Conservation (phyloP, 1,140 invertebrate genomes). For the Ceratina japonica region DNA sequence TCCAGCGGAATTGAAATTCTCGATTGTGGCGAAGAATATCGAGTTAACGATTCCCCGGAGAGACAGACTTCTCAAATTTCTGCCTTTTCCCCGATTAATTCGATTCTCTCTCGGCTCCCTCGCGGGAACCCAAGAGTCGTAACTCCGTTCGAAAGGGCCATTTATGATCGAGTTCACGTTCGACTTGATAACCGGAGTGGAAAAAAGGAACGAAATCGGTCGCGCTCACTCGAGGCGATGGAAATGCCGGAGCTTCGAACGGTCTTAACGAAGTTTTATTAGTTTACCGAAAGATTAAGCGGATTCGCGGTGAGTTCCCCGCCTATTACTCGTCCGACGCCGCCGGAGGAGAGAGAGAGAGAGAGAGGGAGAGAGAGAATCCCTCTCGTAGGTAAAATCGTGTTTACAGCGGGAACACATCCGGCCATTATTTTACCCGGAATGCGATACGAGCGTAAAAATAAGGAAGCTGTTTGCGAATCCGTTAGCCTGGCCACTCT, state of each 20-base stretch:
- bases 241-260: conserved; percentile 45
- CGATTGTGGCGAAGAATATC: background rate
- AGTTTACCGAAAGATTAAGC: conserved; percentile 70
- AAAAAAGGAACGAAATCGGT: background rate
- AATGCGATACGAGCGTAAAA: conserved; percentile 26
- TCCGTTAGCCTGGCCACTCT: conserved; percentile 17
- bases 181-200: background rate
- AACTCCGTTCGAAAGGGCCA: background rate
- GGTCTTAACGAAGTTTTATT: conserved; percentile 74
- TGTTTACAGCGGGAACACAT: conserved; percentile 31
- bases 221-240: conserved; percentile 39
- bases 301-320: conserved; percentile 51
- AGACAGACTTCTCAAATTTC: background rate
- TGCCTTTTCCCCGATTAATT: background rate
- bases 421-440: conserved; percentile 6
- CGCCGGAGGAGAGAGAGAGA: background rate
- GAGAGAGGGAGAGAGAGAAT: background rate
- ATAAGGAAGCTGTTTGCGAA: conserved; percentile 38
- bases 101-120: background rate
- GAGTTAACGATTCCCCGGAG: background rate
- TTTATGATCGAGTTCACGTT: conserved; percentile 20
- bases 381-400: conserved; percentile 11
- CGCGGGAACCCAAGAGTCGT: background rate
- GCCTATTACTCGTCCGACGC: conserved; percentile 50
- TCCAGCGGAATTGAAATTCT: background rate